Evolutionary conservation across 2,888 invertebrate genomes (phyloP).

Genomic region (Xestia rhomboidea): DNA sequence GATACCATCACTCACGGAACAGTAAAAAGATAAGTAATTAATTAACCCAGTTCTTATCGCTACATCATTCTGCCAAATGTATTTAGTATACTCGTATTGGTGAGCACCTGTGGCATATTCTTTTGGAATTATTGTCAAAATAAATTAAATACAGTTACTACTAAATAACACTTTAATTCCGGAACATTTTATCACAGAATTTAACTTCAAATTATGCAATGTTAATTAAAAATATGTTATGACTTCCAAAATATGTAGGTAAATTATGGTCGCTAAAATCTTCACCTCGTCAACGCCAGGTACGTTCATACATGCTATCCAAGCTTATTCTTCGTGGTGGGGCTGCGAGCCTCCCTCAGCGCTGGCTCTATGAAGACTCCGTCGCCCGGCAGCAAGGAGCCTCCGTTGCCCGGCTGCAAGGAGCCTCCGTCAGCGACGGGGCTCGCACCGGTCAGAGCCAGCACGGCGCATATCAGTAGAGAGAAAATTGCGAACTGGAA

Average conservation of each 20-base stretch:
- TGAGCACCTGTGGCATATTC: neutral
- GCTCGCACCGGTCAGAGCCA: constrained; percentile 16
- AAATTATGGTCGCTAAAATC: neutral
- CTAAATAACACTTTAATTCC: constrained; percentile 13
- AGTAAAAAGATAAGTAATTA: neutral
- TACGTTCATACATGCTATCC: neutral
- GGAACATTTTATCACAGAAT: constrained; percentile 13
- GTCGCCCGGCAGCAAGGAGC: neutral
- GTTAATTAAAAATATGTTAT: neutral
- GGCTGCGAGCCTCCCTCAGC: constrained; percentile 5
- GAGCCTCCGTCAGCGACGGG: neutral
- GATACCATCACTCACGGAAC: neutral
- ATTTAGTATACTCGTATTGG: neutral
- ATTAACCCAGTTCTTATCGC: neutral
- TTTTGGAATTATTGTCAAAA: neutral
- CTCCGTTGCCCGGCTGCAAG: neutral
- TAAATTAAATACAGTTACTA: neutral
- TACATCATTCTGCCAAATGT: neutral
- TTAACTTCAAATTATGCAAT: neutral
- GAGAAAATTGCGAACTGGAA: constrained; percentile 18
- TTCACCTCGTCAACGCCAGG: neutral
- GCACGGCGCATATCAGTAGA: constrained; percentile 24
- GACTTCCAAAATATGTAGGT: neutral
- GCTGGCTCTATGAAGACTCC: neutral
- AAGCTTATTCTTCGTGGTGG: neutral